Evolutionary conservation across 2,888 invertebrate genomes (phyloP).

Genomic region (Actias luna): DNA sequence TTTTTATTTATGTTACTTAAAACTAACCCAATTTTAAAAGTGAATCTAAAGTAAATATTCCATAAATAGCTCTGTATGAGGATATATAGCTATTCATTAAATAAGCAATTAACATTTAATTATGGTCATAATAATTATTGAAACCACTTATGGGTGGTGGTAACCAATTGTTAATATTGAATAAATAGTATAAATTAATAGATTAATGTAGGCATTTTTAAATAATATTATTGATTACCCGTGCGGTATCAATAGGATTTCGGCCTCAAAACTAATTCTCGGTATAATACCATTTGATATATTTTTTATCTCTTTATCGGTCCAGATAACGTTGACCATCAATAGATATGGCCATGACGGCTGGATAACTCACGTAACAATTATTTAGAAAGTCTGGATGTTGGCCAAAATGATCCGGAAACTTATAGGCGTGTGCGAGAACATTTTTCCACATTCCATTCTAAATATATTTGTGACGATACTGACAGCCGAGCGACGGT

Average conservation of each 20-base stretch:
- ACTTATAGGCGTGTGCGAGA: constrained; percentile 54
- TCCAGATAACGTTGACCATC: constrained; percentile 12
- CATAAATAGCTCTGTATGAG: too few relatives aligned
- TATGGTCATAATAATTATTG: too few relatives aligned
- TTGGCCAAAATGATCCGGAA: constrained; percentile 65
- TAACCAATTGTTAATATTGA: neutral
- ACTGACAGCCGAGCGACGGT: constrained; percentile 41
- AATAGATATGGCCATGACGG: constrained; percentile 4
- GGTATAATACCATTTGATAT: constrained; percentile 1
- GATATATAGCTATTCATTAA: too few relatives aligned
- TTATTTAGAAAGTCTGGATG: constrained; percentile 38
- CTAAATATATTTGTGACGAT: constrained; percentile 75
- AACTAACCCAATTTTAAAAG: too few relatives aligned
- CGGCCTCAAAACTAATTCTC: constrained; percentile 8
- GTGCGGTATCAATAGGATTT: neutral
- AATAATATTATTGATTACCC: neutral
- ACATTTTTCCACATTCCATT: constrained; percentile 65
- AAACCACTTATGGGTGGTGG: neutral
- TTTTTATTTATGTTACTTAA: too few relatives aligned
- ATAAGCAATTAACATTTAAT: too few relatives aligned
- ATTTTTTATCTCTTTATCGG: constrained; percentile 12
- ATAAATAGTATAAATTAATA: neutral
- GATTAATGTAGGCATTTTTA: neutral
- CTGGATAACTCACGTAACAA: constrained; percentile 11
- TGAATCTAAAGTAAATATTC: too few relatives aligned